Percentiles rank a stretch among this genome's conserved stretches.
Evolutionary conservation across 2,113 vertebrate genomes (phyloP).

Genomic region (Trichomycterus rosablanca): DNA sequence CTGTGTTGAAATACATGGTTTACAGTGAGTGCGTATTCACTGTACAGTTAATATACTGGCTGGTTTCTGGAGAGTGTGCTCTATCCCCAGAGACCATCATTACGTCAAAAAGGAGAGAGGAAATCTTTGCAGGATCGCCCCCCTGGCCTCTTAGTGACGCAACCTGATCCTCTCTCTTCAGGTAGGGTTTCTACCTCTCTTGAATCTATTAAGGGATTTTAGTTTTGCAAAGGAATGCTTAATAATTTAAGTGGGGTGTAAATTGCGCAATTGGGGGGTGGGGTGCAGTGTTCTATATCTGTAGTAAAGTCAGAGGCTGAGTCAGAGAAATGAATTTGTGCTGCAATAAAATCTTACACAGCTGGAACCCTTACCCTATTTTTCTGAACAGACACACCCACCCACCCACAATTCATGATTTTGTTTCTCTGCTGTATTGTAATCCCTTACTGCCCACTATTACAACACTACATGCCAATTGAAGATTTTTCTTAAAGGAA

Average conservation of each 20-base stretch:
- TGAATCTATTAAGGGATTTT: conserved; percentile 15
- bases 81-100: neutral
- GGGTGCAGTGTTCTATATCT: conserved; percentile 3
- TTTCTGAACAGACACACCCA: conserved; percentile 16
- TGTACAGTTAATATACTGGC: conserved; percentile 3
- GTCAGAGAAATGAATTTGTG: conserved; percentile 29
- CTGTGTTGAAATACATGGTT: neutral
- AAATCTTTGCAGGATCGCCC: neutral
- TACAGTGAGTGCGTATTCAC: neutral
- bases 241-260: conserved; percentile 15
- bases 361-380: conserved; percentile 18
- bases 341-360: conserved; percentile 21
- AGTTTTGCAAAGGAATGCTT: conserved; percentile 1
- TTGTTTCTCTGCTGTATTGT: neutral
- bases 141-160: neutral
- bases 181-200: conserved; percentile 10
- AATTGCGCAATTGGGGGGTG: conserved; percentile 4
- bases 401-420: no score
- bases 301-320: neutral
- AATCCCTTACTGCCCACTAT: conserved; percentile 9
- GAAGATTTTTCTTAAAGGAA: neutral
- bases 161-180: neutral
- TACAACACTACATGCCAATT: no score
- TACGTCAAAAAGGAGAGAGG: neutral
- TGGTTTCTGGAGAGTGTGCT: neutral